Base-by-base conservation (phyloP, 2,113 vertebrate genomes). In the Oryzias melastigma region DNA sequence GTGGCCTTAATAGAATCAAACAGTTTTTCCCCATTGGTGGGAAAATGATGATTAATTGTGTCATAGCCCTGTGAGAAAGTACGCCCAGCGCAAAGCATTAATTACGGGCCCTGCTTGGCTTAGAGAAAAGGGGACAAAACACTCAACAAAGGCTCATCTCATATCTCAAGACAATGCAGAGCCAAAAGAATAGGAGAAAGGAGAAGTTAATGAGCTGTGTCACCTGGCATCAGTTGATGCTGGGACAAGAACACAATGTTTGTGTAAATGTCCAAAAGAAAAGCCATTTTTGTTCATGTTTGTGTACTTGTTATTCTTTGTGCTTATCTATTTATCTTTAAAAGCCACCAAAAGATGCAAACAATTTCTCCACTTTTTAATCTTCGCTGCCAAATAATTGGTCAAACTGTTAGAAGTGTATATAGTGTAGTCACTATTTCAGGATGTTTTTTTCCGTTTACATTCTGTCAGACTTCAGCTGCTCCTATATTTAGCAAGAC, bases 11-110 rank as follows among this genome's bases (percentile, higher is more conserved):
- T 88, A 87, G 84, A 91, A 87, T 86, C 89, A 85, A 89, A 82
- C 81, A 65, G 87, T 83, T 88, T 71, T 74, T 86, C 84, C 87
- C 72, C 82, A 90, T 91, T 90, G 91, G 87, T 92, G 91, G 92
- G 92, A 93, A 93, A 92, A 85, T 90, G 88, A 89, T 92, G 91
- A 93, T 92, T 91, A 92, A 91, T 91, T 92, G 90, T 90, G 90
- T 90, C 89, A 84, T 90, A 83, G 88, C 79, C 87, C 92, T 92
- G 91, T 92, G 92, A 93, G 92, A 93, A 92, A 92, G 89, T 90
- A 90, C 89, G 87, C 89, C 91, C 89, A 70, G 85, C 84, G 88
- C 88, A 78, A 83, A 90, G 89, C 91, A 91, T 90, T 92, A 92
- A 93, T 93, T 93, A 92, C 56, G 85, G 87, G 82, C 73, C 87